phyloP scores from a whole-genome alignment of 2,797 vertebrate species.

The Pelobates cultripes region DNA sequence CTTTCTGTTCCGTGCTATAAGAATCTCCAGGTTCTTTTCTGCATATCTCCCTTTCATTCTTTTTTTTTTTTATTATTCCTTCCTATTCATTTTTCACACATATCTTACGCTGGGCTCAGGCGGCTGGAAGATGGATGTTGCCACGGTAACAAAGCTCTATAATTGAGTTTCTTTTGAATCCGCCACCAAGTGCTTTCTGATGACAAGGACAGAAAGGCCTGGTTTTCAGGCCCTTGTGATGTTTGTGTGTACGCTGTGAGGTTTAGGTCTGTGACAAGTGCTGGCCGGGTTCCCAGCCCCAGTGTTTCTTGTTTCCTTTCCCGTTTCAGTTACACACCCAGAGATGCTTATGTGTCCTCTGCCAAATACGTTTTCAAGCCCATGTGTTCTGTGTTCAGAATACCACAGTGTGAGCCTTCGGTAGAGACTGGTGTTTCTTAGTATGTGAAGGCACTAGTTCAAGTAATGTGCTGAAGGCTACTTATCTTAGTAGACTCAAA shows the following conservation, averaged over 20 bases:
- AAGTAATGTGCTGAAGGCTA: no score
- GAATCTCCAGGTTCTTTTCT: no score
- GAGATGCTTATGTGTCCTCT: background rate
- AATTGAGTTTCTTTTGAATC: conserved; percentile 64
- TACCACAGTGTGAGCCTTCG: background rate
- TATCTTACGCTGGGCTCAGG: conserved; percentile 65
- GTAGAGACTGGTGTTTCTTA: background rate
- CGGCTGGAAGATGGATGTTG: conserved; percentile 71
- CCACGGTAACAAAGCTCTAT: conserved; percentile 72
- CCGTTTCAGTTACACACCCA: background rate
- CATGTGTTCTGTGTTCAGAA: background rate
- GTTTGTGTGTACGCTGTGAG: background rate
- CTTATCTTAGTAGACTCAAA: no score
- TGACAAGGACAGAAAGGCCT: conserved; percentile 42
- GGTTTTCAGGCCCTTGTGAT: conserved; percentile 33
- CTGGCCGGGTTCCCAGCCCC: background rate
- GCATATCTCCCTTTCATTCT: no score
- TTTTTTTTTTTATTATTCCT: conserved; percentile 2
- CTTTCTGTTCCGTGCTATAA: no score
- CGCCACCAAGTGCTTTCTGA: conserved; percentile 60
- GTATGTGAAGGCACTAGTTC: no score
- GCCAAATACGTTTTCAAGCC: background rate
- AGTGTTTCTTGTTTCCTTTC: background rate
- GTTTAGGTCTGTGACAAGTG: background rate
- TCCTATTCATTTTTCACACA: conserved; percentile 42